A percentile compares a stretch with the other conserved stretches of the same genome.
phyloP scores from a whole-genome alignment of 2,888 invertebrate species.

The Trissolcus brochymenae region DNA sequence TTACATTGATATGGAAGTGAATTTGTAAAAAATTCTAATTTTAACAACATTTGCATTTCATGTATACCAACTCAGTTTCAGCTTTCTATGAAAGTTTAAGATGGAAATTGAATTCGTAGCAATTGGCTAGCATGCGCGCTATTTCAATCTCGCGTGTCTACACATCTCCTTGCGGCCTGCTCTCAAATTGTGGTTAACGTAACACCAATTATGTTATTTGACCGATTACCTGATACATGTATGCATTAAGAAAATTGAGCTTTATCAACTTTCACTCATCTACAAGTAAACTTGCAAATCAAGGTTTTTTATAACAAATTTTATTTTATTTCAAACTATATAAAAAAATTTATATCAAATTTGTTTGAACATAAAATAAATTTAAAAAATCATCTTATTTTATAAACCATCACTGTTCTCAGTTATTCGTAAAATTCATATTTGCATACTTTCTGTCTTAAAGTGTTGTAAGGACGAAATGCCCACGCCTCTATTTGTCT shows the following conservation, averaged over 20 bases:
- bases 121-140: background rate
- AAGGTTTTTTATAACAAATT: background rate
- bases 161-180: background rate
- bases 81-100: background rate
- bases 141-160: conserved; percentile 1
- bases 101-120: background rate
- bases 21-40: background rate
- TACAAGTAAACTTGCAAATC: background rate
- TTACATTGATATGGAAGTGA: background rate
- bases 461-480: conserved; percentile 2
- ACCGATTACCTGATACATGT: conserved; percentile 9
- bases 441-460: conserved; percentile 14
- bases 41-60: background rate
- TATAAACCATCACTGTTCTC: too few species aligned
- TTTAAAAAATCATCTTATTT: too few species aligned
- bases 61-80: background rate
- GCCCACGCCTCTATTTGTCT: conserved; percentile 33
- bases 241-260: conserved; percentile 19
- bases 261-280: conserved; percentile 38
- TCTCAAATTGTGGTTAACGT: conserved; percentile 18
- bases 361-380: too few species aligned
- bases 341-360: too few species aligned
- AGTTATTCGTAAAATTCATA: background rate
- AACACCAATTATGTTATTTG: conserved; percentile 37
- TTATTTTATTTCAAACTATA: background rate